Base-by-base conservation (phyloP, 2,797 vertebrate genomes). In the Mus caroli region DNA sequence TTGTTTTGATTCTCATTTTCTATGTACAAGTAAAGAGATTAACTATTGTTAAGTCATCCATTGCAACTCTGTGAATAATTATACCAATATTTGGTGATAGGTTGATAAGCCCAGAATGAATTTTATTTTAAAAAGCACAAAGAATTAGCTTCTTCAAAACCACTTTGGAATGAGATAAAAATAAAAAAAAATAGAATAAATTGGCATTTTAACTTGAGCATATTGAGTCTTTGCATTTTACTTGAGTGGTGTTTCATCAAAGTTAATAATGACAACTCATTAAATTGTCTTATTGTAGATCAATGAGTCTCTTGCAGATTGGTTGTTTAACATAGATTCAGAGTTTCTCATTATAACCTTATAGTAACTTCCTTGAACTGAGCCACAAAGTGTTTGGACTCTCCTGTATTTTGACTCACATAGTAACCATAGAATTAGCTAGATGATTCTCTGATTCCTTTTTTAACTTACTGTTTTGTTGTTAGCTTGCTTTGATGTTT, bases 251-350 rank as follows among this genome's bases (percentile, higher is more conserved):
- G 24, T 43, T 15, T 86, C 62, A 69, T 69, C 62, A 52, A 86
- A 52, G 6, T 84, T 20, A 46, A 9, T 37, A 90, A 43, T 6
- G 90, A 17, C 24, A 69, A 4, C 9, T 83, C 34, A 76, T 86
- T 87, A 84, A 83, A 78, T 75, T 50, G 34, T 94, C 80, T 75
- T 73, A 69, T 87, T 76, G 0, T 91, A 83, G 40, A 24, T 67
- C 90, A 84, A 40, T 84, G 64, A 56, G 12, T 62, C 67, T 90
- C n/a, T 60, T 76, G 3, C 34, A 88, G 31, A 60, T 8, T 85
- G 14, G 37, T 91, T 90, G 12, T 67, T 85, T 67, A 69, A 58
- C 94, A 52, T 19, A n/a, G 73, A 90, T 88, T 96, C 20, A 37
- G 40, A 43, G 11, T 34, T 90, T 94, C 28, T n/a, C 58, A 75